phyloP scores from a whole-genome alignment of 1,140 invertebrate genomes.

The Heliconius eleuchia region DNA sequence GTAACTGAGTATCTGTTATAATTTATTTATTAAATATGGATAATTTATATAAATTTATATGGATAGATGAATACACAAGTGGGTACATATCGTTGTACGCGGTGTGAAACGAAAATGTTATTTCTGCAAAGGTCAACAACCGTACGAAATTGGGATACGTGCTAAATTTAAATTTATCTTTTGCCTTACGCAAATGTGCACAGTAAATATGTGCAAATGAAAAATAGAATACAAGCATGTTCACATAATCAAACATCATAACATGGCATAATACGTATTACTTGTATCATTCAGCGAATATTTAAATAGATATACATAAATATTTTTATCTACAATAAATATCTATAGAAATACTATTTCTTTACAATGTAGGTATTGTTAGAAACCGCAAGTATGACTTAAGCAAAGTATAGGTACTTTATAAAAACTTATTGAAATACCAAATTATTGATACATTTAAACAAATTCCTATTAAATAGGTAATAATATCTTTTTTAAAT shows the following conservation, averaged over 20 bases:
- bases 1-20: constrained; percentile 10
- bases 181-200: background rate
- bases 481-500: too few species aligned
- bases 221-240: background rate
- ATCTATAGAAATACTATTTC: background rate
- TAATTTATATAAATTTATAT: background rate
- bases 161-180: constrained; percentile 32
- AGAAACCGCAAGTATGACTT: background rate
- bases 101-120: constrained; percentile 41
- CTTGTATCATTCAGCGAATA: background rate
- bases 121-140: constrained; percentile 53
- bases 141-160: constrained; percentile 39
- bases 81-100: constrained; percentile 10
- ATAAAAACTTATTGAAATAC: background rate
- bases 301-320: background rate
- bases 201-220: background rate
- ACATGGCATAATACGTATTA: background rate
- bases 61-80: background rate
- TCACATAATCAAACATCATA: background rate
- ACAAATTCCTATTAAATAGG: background rate
- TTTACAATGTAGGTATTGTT: background rate
- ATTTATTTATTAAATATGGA: background rate
- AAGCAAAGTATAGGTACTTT: background rate
- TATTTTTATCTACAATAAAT: background rate
- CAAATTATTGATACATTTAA: background rate